Conservation (phyloP, 2,888 invertebrate species). For the Candidula unifasciata region DNA sequence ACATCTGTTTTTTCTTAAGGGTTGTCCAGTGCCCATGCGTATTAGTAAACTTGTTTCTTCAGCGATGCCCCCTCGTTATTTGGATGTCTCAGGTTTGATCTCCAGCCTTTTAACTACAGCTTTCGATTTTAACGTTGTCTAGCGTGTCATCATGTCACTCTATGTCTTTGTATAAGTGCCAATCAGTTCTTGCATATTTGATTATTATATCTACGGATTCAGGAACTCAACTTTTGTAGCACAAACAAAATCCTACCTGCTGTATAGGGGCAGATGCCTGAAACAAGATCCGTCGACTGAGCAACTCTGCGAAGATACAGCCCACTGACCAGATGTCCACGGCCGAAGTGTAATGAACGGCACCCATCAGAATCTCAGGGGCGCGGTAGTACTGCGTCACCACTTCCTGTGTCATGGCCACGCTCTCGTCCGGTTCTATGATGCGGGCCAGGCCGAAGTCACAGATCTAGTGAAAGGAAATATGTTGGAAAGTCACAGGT, state of each 20-base stretch:
- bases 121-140: too few relatives aligned
- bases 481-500: neutral
- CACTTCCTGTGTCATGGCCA: conserved; percentile 99
- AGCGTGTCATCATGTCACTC: too few relatives aligned
- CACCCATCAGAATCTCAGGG: conserved; percentile 99
- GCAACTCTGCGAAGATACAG: conserved; percentile 98
- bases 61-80: too few relatives aligned
- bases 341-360: conserved; percentile 95
- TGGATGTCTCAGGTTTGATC: too few relatives aligned
- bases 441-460: conserved; percentile 99
- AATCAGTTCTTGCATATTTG: too few relatives aligned
- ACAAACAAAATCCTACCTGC: conserved; percentile 82
- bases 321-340: conserved; percentile 99
- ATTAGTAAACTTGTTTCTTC: too few relatives aligned
- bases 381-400: conserved; percentile 99
- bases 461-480: conserved; percentile 86
- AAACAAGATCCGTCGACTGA: conserved; percentile 96
- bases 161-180: too few relatives aligned
- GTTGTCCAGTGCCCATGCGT: too few relatives aligned
- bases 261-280: conserved; percentile 98
- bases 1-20: too few relatives aligned
- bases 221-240: too few relatives aligned
- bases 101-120: too few relatives aligned
- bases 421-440: conserved; percentile 92
- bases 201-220: too few relatives aligned